Base-by-base conservation (phyloP, 2,113 vertebrate genomes). In the Trichechus manatus region DNA sequence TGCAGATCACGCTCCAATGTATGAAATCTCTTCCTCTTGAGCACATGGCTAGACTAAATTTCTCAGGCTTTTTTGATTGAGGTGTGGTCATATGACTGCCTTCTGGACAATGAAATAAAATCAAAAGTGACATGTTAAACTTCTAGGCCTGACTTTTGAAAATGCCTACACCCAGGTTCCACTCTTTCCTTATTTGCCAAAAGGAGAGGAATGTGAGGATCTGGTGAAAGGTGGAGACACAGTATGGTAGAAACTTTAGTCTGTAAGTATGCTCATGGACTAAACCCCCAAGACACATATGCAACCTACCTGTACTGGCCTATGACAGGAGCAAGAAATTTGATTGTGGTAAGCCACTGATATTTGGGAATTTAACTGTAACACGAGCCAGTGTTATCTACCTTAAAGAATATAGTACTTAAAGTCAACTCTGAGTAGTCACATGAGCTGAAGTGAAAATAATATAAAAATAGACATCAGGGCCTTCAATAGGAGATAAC, bases 351-450 rank as follows among this genome's bases (percentile, higher is more conserved):
- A 87, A 88, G 22, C 4, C 31, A 80, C 3, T 80, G 15, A 86
- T 22, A 81, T 70, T 61, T 87, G 27, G 19, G 6, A 29, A n/a
- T 63, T 80, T 92, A 33, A 79, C 13, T 84, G 9, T 68, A 59
- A 79, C 64, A 82, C 6, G 9, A 86, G 9, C 20, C 6, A 68
- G 3, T 29, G 33, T 64, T 50, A 29, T 72, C 87, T 88, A 5
- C 14, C 29, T 87, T 80, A 63, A 87, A 44, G 84, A 78, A n/a
- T 84, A 47, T 2, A 27, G 14, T 27, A 14, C 42, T 61, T 42
- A 72, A 88, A 84, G 53, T 81, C 29, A 85, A n/a, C 9, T 56
- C 31, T 61, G n/a, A 93, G 42, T 78, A 92, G 83, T 84, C 50
- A 42, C 31, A 44, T 82, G 66, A 88, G 23, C 9, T 72, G 29